Base-by-base conservation (phyloP, 92 coral and sea anemone species). In the Pocillopora meandrina region DNA sequence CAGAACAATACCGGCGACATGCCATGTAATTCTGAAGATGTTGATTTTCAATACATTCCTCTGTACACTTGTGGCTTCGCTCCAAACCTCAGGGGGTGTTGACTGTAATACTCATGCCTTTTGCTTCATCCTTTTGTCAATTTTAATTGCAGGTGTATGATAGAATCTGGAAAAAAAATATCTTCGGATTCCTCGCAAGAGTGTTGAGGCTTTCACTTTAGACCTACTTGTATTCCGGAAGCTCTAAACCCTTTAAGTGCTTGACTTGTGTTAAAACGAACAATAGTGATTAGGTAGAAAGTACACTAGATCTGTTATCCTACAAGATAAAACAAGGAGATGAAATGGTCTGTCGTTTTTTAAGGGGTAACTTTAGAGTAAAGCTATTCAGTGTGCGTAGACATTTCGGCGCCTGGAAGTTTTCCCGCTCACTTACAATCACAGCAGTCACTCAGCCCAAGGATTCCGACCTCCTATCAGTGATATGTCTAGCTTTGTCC, bases 1-100 rank as follows among this genome's bases (percentile, higher is more conserved):
- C 66, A 56, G 86, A 11, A 83, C 86, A 83, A 83, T 61, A 33
- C 64, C 74, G 86, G 86, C 86, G 72, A 74, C 56, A 74, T 74
- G 86, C 86, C 86, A 83, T 83, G n/a, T n/a, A 33, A 31, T 36
- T 52, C 31, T 13, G 15, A 19, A 34, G 61, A 83, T 65, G 34
- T 58, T 34, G 65, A 82, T 52, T 74, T 42, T 12, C 15, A 11
- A 79, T 42, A 13, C 64, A 19, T 61, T 73, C 73, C 64, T 18
- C 60, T 59, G n/a, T 7, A 34, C 12, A 16, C 65, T 16, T 42
- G 31, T 20, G 77, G 77, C 77, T 58, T 36, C 47, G 55, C 12
- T 71, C 70, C 70, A 71, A 81, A 21, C 31, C 18, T 31, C 19
- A 17, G 17, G 47, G 20, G 47, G 15, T 36, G n/a, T 14, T 18